Evolutionary conservation across 2,113 vertebrate genomes (phyloP).

Genomic region (Oncorhynchus masou): DNA sequence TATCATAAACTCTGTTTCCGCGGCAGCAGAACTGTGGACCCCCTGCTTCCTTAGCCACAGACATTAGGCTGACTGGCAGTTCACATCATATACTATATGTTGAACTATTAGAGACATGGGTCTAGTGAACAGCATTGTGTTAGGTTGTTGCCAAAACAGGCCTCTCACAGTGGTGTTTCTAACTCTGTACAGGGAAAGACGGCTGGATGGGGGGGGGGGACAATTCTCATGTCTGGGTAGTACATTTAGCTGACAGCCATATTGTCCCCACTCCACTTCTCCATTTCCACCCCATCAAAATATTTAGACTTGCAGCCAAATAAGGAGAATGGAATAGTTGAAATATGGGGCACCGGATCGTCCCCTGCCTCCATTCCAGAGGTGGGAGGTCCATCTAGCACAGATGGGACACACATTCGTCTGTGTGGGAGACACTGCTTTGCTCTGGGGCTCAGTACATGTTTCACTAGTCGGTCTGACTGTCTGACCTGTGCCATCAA

Average conservation of each 20-base stretch:
- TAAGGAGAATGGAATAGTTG: slow-evolving; percentile 9
- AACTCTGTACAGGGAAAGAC: background rate
- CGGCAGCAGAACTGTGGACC: background rate
- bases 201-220: background rate
- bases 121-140: background rate
- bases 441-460: background rate
- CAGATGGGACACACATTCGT: slow-evolving; percentile 27
- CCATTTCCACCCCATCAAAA: background rate
- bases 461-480: background rate
- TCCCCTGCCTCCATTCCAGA: slow-evolving; percentile 6
- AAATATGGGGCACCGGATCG: slow-evolving; percentile 18
- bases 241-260: background rate
- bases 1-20: slow-evolving; percentile 6
- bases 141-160: slow-evolving; percentile 1
- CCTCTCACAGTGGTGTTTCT: background rate
- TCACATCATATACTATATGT: slow-evolving; percentile 1
- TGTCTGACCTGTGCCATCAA: background rate
- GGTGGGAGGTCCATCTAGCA: slow-evolving; percentile 14
- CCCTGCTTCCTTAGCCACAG: background rate
- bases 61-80: background rate
- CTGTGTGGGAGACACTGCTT: background rate
- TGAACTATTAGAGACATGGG: background rate
- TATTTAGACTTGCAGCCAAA: slow-evolving; percentile 1
- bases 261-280: background rate
- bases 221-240: background rate